Evolutionary conservation across 1,140 invertebrate genomes (phyloP).

Genomic region (Aphidius ervi): DNA sequence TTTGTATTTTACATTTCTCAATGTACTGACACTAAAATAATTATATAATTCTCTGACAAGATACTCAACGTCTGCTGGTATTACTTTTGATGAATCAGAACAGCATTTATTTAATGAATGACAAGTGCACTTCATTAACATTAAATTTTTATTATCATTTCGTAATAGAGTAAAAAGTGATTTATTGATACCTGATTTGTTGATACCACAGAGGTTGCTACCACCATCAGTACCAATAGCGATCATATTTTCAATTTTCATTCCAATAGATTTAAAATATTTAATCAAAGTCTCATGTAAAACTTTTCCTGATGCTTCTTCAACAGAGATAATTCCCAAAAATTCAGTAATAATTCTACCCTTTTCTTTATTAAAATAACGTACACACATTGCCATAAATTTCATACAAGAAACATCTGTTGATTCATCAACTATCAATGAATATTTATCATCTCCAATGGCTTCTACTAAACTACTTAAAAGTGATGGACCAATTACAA

Average conservation of each 20-base stretch:
- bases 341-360: conserved; percentile 32
- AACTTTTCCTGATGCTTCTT: conserved; percentile 16
- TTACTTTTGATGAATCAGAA: conserved; percentile 26
- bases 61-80: conserved; percentile 29
- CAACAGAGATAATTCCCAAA: conserved; percentile 26
- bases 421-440: conserved; percentile 28
- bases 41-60: conserved; percentile 26
- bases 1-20: conserved; percentile 23
- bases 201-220: conserved; percentile 26
- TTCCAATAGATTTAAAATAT: conserved; percentile 8
- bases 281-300: conserved; percentile 13
- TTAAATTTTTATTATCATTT: conserved; percentile 21
- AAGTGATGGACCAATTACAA: conserved; percentile 22
- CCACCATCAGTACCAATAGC: conserved; percentile 41
- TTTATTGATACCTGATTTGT: conserved; percentile 22
- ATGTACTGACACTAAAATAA: conserved; percentile 26
- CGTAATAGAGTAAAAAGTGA: conserved; percentile 17
- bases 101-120: conserved; percentile 30
- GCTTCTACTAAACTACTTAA: conserved; percentile 24
- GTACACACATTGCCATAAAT: conserved; percentile 32
- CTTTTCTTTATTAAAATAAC: conserved; percentile 35
- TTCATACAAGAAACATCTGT: conserved; percentile 40
- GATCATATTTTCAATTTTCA: conserved; percentile 32
- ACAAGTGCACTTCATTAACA: conserved; percentile 25
- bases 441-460: conserved; percentile 22